These are phyloP conservation scores for Sphecodes monilicornis DNA, from an alignment of 2,888 invertebrate species.

Conservation along the genomic window DNA sequence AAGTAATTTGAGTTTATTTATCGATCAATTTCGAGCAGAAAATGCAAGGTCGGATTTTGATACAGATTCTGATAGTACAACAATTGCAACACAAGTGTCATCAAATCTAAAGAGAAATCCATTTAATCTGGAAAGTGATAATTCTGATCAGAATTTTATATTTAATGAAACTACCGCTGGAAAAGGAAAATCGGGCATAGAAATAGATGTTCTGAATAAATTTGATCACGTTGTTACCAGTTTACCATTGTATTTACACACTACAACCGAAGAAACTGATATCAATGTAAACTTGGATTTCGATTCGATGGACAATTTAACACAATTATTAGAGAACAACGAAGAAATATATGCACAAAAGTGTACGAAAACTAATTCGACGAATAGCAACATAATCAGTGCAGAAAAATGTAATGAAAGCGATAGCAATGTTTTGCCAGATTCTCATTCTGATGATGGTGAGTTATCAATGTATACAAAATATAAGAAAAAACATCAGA, in stretches of 20 bases:
- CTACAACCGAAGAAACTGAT: conserved; percentile 27
- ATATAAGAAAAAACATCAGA: conserved; percentile 73
- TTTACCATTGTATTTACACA: not conserved
- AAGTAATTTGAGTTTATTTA: conserved; percentile 75
- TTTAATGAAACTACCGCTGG: not conserved
- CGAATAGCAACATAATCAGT: not conserved
- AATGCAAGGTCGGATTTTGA: conserved; percentile 70
- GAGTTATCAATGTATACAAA: conserved; percentile 78
- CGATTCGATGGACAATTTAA: not conserved
- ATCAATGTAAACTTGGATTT: not conserved
- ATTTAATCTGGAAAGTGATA: conserved; percentile 59
- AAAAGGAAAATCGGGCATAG: not conserved
- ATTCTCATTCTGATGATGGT: conserved; percentile 43
- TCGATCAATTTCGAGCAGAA: conserved; percentile 72
- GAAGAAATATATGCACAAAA: conserved; percentile 8
- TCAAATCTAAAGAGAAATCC: conserved; percentile 67
- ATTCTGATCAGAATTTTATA: conserved; percentile 13
- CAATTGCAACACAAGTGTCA: conserved; percentile 7
- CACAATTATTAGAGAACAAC: not conserved
- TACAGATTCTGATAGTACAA: conserved; percentile 65
- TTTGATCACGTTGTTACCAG: conserved; percentile 14
- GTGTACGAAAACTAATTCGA: not conserved
- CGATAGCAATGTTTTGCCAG: not conserved
- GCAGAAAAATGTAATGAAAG: not conserved
- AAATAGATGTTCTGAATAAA: conserved; percentile 41